These are phyloP conservation scores for Drosophila emarginata DNA, from an alignment of 2,888 invertebrate genomes.

Conservation along the genomic window DNA sequence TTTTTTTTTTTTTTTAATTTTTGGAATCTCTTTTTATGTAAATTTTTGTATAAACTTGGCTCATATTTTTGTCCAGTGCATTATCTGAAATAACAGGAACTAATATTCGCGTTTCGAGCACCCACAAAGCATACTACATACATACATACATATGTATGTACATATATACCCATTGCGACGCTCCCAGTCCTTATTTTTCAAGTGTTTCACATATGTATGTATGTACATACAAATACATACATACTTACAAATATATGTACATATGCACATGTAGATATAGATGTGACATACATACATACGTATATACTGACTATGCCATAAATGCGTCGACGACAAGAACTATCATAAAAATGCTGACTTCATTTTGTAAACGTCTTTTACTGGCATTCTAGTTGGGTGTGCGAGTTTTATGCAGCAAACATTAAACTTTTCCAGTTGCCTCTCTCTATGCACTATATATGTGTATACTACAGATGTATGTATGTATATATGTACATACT, in stretches of 20 bases:
- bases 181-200: not conserved
- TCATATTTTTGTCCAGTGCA: conserved; percentile 28
- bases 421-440: conserved; percentile 42
- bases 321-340: conserved; percentile 54
- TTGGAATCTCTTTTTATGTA: too few relatives aligned
- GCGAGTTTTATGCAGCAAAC: conserved; percentile 19
- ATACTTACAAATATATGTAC: conserved; percentile 43
- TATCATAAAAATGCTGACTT: conserved; percentile 70
- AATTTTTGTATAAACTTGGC: not conserved
- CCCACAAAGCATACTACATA: conserved; percentile 57
- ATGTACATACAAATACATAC: conserved; percentile 8
- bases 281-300: not conserved
- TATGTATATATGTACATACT: not conserved
- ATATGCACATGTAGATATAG: conserved; percentile 3
- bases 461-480: not conserved
- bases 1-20: not conserved
- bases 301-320: conserved; percentile 54
- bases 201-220: conserved; percentile 22
- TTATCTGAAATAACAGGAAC: conserved; percentile 53
- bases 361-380: conserved; percentile 60
- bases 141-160: conserved; percentile 6
- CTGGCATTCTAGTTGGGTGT: conserved; percentile 5
- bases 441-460: conserved; percentile 31
- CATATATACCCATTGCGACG: not conserved
- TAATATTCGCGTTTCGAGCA: conserved; percentile 62